Evolutionary conservation across 1,140 invertebrate genomes (phyloP).

Genomic region (Zophobas morio): DNA sequence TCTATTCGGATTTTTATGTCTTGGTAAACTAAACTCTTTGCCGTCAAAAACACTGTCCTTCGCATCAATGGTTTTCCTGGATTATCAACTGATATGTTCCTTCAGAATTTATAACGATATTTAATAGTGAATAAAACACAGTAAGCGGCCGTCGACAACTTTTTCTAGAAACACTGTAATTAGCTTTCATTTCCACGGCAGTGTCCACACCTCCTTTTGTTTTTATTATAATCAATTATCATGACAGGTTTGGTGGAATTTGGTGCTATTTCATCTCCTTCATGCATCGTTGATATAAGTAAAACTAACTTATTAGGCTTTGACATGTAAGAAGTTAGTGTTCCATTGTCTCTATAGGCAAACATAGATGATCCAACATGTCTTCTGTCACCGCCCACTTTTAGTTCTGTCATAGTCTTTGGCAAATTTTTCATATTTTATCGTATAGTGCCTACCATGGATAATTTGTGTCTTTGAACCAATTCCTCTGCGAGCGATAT

Average conservation of each 20-base stretch:
- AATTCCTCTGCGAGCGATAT: slow-evolving; percentile 56
- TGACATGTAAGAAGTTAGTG: background rate
- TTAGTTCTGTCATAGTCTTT: no score
- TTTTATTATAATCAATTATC: background rate
- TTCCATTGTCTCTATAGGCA: background rate
- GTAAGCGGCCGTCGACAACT: slow-evolving; percentile 3
- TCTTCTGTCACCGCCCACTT: background rate
- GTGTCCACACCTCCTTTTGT: slow-evolving; percentile 8
- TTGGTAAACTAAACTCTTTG: background rate
- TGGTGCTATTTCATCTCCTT: background rate
- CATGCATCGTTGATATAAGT: slow-evolving; percentile 1
- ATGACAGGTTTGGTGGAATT: background rate
- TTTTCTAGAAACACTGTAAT: slow-evolving; percentile 6
- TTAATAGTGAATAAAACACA: background rate
- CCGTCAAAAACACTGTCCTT: background rate
- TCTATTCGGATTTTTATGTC: background rate
- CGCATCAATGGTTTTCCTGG: background rate
- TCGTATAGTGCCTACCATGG: slow-evolving; percentile 61
- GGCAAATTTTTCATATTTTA: background rate
- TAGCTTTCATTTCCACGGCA: background rate
- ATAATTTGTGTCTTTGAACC: slow-evolving; percentile 62
- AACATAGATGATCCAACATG: background rate
- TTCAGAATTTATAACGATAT: background rate
- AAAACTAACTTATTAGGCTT: slow-evolving; percentile 9
- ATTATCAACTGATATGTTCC: background rate